Base-by-base conservation (phyloP, 1,140 invertebrate species). In the Drosophila nannoptera region DNA sequence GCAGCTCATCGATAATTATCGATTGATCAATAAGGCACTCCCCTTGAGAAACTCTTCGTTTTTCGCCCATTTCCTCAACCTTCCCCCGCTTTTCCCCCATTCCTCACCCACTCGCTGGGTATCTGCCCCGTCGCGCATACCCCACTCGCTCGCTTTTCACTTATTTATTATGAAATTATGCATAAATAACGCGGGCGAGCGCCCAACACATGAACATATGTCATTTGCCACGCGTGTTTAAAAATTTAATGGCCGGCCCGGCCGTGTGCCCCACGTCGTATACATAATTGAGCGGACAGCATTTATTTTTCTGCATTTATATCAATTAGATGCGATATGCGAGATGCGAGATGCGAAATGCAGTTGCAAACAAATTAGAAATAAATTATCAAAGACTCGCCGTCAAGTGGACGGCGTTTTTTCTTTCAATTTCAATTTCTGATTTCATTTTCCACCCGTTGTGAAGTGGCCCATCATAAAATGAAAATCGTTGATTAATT, bases 341-440 rank as follows among this genome's bases (percentile, higher is more conserved):
- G 43, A 56, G 54, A 14, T 43, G 40, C 4, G 14, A 70, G 54
- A 22, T 22, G 22, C 22, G 31, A 40, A 48, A 42, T 42, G 33
- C 56, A 50, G 48, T 62, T 16, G 42, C 54, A 62, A 61, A 68
- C 77, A 65, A 67, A 83, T 78, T 70, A 70, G 73, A 68, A 52
- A 73, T 83, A 8, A 78, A 84, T 84, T 84, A 82, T 78, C 72
- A 68, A 83, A 71, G 69, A 48, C 45, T 43, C 52, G 52, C 9
- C 22, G 52, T 49, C 60, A 75, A 64, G 31, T 80, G 72, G 45
- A n/a, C 43, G 48, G 14, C 14, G 11, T 43, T 43, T 43, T 43
- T 43, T 14, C 12, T 43, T 43, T 43, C 40, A 2, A 2, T 43
- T 43, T 42, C 14, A n/a, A n/a, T 42, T 43, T 43, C 7, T 6